phyloP scores from a whole-genome alignment of 2,888 invertebrate species.

The Zonitis immaculata region DNA sequence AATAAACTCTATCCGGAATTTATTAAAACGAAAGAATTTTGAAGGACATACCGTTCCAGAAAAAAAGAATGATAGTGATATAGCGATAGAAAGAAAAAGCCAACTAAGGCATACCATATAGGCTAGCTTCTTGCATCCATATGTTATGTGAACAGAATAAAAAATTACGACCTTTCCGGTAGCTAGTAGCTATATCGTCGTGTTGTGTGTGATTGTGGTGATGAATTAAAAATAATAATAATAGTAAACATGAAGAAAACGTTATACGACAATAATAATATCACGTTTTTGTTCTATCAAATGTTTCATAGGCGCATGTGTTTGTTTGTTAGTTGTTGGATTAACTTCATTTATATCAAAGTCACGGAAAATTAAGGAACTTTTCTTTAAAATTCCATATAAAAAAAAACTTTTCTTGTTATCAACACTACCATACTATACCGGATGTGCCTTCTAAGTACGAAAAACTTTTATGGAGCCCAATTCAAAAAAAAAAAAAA shows the following conservation, averaged over 20 bases:
- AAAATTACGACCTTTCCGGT: conserved; percentile 32
- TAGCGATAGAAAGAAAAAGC: conserved; percentile 1
- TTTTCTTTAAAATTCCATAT: too few relatives aligned
- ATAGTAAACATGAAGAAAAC: background rate
- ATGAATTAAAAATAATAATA: conserved; percentile 29
- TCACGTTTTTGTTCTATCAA: conserved; percentile 14
- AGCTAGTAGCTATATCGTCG: too few relatives aligned
- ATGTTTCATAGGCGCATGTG: conserved; percentile 19
- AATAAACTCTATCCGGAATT: conserved; percentile 28
- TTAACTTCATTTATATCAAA: conserved; percentile 1
- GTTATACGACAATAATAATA: conserved; percentile 11
- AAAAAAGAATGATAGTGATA: conserved; percentile 1
- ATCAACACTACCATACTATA: too few relatives aligned
- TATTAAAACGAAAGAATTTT: conserved; percentile 6
- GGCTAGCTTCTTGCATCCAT: conserved; percentile 26
- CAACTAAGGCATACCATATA: conserved; percentile 11
- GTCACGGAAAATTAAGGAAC: background rate
- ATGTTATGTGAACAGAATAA: conserved; percentile 30
- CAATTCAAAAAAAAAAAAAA: too few relatives aligned
- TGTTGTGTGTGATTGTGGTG: conserved; percentile 26
- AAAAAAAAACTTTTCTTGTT: too few relatives aligned
- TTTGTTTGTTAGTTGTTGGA: conserved; percentile 6
- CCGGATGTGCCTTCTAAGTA: too few relatives aligned
- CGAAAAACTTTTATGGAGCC: too few relatives aligned
- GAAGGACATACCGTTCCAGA: conserved; percentile 14